Evolutionary conservation across 2,113 vertebrate genomes (phyloP).

Genomic region (Oenanthe oenanthe): DNA sequence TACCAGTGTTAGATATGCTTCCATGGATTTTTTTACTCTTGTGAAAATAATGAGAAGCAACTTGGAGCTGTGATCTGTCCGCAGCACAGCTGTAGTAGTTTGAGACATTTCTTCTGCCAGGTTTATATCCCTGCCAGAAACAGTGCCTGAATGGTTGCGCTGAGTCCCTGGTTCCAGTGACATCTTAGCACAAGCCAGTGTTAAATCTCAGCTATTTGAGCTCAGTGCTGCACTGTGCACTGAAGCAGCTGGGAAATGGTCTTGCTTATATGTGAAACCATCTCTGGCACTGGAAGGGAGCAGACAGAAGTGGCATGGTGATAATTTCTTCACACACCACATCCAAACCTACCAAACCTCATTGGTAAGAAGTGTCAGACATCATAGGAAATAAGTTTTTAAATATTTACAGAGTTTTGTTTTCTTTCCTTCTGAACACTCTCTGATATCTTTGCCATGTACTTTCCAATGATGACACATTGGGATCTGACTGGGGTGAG

Average conservation of each 20-base stretch:
- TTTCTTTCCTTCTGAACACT: conserved; percentile 56
- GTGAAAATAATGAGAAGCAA: conserved; percentile 31
- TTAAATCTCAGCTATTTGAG: conserved; percentile 1
- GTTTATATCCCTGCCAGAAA: conserved; percentile 12
- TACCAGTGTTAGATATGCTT: conserved; percentile 12
- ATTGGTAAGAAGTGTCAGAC: conserved; percentile 26
- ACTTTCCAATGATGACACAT: conserved; percentile 68
- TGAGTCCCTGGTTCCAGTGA: not conserved
- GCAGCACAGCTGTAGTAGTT: conserved; percentile 37
- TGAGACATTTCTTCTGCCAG: conserved; percentile 41
- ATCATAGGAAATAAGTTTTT: conserved; percentile 26
- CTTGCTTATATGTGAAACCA: not conserved
- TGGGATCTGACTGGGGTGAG: conserved; percentile 54
- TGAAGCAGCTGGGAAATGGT: not conserved
- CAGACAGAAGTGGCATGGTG: conserved; percentile 1
- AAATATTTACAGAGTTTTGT: conserved; percentile 47
- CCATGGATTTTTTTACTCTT: conserved; percentile 16
- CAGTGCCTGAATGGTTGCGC: conserved; percentile 13
- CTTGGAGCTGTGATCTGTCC: conserved; percentile 30
- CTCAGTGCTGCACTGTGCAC: not conserved
- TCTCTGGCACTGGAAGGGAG: not conserved
- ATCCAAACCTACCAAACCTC: conserved; percentile 1
- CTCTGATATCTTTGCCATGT: conserved; percentile 66
- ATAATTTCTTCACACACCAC: conserved; percentile 25
- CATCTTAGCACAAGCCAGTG: not conserved